A percentile compares a stretch with the other conserved stretches of the same genome.
Conservation (phyloP, 2,797 vertebrate species). For the Argyrosomus regius region DNA sequence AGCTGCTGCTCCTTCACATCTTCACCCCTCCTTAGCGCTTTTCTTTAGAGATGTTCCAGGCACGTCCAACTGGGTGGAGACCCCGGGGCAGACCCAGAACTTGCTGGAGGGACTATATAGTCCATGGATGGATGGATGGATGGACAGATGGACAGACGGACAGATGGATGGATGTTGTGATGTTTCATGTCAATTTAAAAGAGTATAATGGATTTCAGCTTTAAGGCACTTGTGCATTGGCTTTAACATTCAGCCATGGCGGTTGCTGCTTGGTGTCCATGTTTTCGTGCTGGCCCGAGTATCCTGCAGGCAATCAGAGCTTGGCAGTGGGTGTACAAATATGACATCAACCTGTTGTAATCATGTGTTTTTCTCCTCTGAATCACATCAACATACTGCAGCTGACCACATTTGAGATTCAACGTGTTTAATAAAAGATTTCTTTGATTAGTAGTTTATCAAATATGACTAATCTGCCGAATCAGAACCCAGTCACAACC, state of each 20-base stretch:
- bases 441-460: conserved; percentile 18
- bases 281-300: not conserved
- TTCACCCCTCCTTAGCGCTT: too few relatives aligned
- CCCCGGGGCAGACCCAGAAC: too few relatives aligned
- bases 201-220: too few relatives aligned
- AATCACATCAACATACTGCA: conserved; percentile 6
- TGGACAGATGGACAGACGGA: too few relatives aligned
- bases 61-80: too few relatives aligned
- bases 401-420: not conserved
- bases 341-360: conserved; percentile 16
- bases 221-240: not conserved
- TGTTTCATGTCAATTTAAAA: too few relatives aligned
- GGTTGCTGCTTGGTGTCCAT: not conserved
- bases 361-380: not conserved
- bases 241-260: not conserved
- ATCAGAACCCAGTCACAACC: conserved; percentile 38
- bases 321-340: not conserved
- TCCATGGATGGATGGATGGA: too few relatives aligned
- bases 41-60: too few relatives aligned
- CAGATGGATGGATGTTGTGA: too few relatives aligned
- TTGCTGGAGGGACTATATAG: too few relatives aligned
- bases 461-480: conserved; percentile 40
- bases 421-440: conserved; percentile 4
- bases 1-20: too few relatives aligned
- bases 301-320: not conserved